These are phyloP conservation scores for Montipora capricornis DNA, from an alignment of 64 coral and sea anemone species.

Conservation along the genomic window DNA sequence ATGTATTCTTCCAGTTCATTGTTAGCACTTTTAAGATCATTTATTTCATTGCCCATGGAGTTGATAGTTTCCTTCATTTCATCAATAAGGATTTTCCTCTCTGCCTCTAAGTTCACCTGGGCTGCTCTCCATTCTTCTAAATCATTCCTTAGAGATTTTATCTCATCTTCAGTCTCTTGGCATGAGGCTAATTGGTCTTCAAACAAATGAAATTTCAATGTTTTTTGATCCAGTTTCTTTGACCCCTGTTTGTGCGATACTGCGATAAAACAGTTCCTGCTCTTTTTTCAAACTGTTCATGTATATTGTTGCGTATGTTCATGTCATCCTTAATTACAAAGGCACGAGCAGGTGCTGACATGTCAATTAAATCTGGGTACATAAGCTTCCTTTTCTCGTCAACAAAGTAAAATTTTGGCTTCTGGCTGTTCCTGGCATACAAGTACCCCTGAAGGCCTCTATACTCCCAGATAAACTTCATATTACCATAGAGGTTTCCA, in stretches of 20 bases:
- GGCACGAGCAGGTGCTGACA: slow-evolving; percentile 8
- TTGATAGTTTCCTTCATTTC: slow-evolving; percentile 8
- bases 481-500: background rate
- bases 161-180: background rate
- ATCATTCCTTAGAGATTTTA: background rate
- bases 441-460: slow-evolving; percentile 12
- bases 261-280: background rate
- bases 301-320: background rate
- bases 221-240: slow-evolving; percentile 2
- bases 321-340: slow-evolving; percentile 26
- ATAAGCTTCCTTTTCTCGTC: slow-evolving; percentile 9
- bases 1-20: slow-evolving; percentile 46
- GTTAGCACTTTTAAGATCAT: background rate
- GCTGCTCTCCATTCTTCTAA: slow-evolving; percentile 15
- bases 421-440: background rate
- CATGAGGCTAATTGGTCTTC: slow-evolving; percentile 14
- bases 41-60: background rate
- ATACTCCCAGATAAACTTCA: background rate
- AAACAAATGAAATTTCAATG: slow-evolving; percentile 10
- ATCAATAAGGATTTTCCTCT: background rate
- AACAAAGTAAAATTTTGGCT: background rate
- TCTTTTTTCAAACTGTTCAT: slow-evolving; percentile 13
- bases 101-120: slow-evolving; percentile 8
- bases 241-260: slow-evolving; percentile 17
- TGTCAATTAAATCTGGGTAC: slow-evolving; percentile 9